Percentiles rank a stretch among this genome's conserved stretches.
phyloP scores from a whole-genome alignment of 2,113 vertebrate species.

The Alectura lathami region DNA sequence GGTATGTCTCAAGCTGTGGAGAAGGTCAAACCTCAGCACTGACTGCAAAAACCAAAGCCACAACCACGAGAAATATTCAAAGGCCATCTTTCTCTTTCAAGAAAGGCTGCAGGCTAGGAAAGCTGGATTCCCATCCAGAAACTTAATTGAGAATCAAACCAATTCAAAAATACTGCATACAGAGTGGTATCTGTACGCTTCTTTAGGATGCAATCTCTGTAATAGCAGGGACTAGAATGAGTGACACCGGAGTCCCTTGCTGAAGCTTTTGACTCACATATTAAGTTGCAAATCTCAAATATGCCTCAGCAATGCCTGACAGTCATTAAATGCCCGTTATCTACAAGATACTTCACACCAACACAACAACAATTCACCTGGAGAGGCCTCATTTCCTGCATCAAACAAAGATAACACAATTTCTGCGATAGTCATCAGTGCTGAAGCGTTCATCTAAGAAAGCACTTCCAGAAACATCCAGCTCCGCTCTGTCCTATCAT shows the following conservation, averaged over 20 bases:
- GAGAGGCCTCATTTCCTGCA: neutral
- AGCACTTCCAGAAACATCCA: neutral
- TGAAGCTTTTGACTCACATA: rapidly evolving
- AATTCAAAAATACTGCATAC: neutral
- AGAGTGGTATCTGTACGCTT: neutral
- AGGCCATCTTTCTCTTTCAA: neutral
- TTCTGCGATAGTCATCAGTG: neutral
- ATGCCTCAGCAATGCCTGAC: neutral
- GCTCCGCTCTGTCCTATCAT: neutral
- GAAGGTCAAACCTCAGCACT: neutral
- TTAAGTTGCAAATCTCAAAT: neutral
- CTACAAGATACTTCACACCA: neutral
- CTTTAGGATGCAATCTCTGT: rapidly evolving
- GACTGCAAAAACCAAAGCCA: neutral
- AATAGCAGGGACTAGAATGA: neutral
- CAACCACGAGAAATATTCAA: neutral
- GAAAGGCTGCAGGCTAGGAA: neutral
- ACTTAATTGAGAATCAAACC: neutral
- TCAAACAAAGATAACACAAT: rapidly evolving
- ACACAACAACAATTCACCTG: neutral
- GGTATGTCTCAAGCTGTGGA: neutral
- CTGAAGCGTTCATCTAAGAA: neutral
- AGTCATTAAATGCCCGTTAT: neutral
- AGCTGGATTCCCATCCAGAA: neutral
- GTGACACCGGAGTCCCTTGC: neutral